Percentiles rank a stretch among this genome's conserved stretches.
Conservation (phyloP, 2,888 invertebrate species). For the Scaptomyza parva region DNA sequence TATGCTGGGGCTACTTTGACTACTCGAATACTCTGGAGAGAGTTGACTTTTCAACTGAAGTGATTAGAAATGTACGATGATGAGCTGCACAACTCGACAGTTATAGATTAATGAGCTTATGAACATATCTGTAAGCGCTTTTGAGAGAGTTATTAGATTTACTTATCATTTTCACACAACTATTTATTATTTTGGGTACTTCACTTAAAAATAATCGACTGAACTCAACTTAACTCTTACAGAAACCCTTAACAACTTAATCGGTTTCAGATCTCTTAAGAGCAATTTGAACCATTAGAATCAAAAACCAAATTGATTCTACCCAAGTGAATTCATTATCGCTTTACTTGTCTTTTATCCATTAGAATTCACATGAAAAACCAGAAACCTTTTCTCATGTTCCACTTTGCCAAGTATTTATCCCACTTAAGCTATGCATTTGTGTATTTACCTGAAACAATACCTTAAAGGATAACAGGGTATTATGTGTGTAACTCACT, state of each 20-base stretch:
- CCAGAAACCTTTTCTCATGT: neutral
- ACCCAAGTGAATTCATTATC: too few species aligned
- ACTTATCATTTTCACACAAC: neutral
- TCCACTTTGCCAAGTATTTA: neutral
- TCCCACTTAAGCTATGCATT: slow-evolving; percentile 4
- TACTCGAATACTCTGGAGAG: slow-evolving; percentile 31
- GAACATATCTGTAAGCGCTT: neutral
- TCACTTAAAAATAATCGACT: too few species aligned
- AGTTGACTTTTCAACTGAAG: neutral
- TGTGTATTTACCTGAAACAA: slow-evolving; percentile 15
- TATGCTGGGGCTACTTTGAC: slow-evolving; percentile 6
- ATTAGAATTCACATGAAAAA: neutral
- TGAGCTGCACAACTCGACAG: neutral
- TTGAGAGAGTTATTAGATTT: neutral
- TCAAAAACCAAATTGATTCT: neutral
- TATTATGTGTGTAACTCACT: slow-evolving; percentile 44
- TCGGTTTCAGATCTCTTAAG: too few species aligned
- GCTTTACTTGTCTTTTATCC: neutral
- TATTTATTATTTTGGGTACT: too few species aligned
- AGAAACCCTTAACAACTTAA: neutral
- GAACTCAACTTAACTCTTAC: too few species aligned
- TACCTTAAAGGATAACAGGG: slow-evolving; percentile 32
- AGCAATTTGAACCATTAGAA: neutral
- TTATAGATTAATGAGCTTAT: neutral
- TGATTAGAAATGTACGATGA: neutral